phyloP scores from a whole-genome alignment of 2,113 vertebrate genomes.

The Motacilla alba region DNA sequence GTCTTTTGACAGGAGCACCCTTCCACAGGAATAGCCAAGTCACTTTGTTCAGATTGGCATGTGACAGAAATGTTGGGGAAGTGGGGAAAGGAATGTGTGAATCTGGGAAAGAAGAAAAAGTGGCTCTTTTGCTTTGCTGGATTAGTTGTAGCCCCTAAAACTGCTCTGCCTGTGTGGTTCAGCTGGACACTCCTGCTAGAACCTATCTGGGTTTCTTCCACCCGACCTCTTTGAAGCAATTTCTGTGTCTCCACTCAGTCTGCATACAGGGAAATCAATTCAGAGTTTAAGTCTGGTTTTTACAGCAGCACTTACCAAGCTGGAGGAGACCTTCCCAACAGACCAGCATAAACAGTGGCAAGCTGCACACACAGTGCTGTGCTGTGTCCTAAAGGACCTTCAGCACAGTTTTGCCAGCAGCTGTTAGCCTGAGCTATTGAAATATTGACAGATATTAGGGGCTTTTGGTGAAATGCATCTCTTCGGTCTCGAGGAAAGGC shows the following conservation, averaged over 20 bases:
- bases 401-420: not conserved
- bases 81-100: not conserved
- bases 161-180: not conserved
- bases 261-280: not conserved
- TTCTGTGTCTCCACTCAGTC: not conserved
- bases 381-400: not conserved
- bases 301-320: not conserved
- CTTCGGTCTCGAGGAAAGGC: not conserved
- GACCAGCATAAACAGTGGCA: not conserved
- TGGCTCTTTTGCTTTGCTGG: not conserved
- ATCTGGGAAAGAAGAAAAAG: not conserved
- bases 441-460: not conserved
- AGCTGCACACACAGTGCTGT: not conserved
- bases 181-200: not conserved
- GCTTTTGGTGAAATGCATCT: not conserved
- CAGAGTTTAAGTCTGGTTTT: not conserved
- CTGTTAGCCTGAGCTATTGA: not conserved
- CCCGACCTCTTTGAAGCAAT: rapidly evolving
- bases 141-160: not conserved
- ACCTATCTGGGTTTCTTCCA: not conserved
- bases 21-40: not conserved
- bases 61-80: not conserved
- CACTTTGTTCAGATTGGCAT: not conserved
- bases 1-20: not conserved
- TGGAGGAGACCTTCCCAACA: not conserved